Conservation (phyloP, 2,113 vertebrate genomes). For the Perognathus longimembris region DNA sequence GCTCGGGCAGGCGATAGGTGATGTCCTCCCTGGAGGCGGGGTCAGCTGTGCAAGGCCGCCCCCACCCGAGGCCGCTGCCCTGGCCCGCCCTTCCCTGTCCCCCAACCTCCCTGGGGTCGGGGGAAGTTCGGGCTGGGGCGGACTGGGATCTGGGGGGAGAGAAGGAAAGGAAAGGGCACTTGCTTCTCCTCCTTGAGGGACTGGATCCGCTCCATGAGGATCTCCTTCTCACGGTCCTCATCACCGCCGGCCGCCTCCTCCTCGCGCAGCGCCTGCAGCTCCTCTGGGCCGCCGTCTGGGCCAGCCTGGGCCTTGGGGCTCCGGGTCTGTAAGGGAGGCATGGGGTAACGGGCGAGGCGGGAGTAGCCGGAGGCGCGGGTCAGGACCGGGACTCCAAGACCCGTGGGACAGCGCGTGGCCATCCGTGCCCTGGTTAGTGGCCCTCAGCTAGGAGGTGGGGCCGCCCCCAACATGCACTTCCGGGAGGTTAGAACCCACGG, state of each 20-base stretch:
- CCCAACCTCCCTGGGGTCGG: accelerated
- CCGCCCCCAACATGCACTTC: constrained; percentile 72
- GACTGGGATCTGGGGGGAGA: background rate
- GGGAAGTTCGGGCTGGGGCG: background rate
- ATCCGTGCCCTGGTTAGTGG: background rate
- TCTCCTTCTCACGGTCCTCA: constrained; percentile 90
- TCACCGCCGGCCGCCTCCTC: constrained; percentile 91
- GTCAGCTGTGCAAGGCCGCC: background rate
- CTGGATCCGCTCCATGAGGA: constrained; percentile 94
- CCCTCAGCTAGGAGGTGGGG: background rate
- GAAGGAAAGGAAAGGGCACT: constrained; percentile 57
- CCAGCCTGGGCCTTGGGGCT: constrained; percentile 74
- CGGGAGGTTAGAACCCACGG: background rate
- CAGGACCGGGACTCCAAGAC: background rate
- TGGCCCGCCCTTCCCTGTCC: background rate
- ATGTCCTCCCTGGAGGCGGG: constrained; percentile 92
- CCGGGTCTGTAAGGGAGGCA: constrained; percentile 82
- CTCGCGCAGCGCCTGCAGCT: constrained; percentile 88
- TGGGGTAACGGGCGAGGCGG: accelerated
- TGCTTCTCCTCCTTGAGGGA: constrained; percentile 99
- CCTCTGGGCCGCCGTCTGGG: constrained; percentile 54
- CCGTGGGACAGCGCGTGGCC: too few species aligned
- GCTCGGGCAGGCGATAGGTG: constrained; percentile 94
- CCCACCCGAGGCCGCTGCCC: background rate
- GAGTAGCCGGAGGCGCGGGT: accelerated